Conservation (phyloP, 2,113 vertebrate genomes). For the Arothron firmamentum region DNA sequence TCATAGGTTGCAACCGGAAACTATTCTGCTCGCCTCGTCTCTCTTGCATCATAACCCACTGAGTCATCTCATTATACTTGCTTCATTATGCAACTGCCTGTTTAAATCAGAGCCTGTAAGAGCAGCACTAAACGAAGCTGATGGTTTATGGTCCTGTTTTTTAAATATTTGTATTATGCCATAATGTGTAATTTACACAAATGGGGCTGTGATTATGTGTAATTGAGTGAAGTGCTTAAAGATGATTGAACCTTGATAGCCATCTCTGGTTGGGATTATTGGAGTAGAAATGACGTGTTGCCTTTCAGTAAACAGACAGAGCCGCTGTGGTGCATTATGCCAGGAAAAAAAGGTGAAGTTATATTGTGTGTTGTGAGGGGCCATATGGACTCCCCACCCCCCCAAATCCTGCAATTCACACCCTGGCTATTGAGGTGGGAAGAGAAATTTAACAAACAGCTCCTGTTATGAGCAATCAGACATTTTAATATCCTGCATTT, state of each 20-base stretch:
- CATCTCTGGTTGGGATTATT: slow-evolving; percentile 18
- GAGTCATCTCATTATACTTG: slow-evolving; percentile 18
- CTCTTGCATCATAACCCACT: slow-evolving; percentile 9
- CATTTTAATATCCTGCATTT: too few species aligned
- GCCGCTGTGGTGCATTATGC: slow-evolving; percentile 16
- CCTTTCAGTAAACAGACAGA: slow-evolving; percentile 31
- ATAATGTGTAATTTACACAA: slow-evolving; percentile 13
- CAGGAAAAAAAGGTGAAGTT: slow-evolving; percentile 24
- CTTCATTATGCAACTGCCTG: background rate
- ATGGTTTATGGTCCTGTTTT: slow-evolving; percentile 1
- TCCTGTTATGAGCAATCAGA: too few species aligned
- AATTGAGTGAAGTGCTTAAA: slow-evolving; percentile 6
- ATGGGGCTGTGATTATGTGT: slow-evolving; percentile 26
- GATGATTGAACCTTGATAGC: slow-evolving; percentile 27
- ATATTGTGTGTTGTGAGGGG: slow-evolving; percentile 2
- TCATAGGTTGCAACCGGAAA: slow-evolving; percentile 10
- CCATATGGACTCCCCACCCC: slow-evolving; percentile 23
- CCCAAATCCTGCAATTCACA: slow-evolving; percentile 45
- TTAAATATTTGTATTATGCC: slow-evolving; percentile 7
- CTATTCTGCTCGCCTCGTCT: background rate
- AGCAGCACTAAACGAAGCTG: slow-evolving; percentile 7
- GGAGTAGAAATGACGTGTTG: slow-evolving; percentile 16
- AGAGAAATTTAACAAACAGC: too few species aligned
- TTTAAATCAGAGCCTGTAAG: background rate
- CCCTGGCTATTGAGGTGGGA: slow-evolving; percentile 15